These are phyloP conservation scores for Drosophila anomelani DNA, from an alignment of 2,888 invertebrate species.

Conservation along the genomic window DNA sequence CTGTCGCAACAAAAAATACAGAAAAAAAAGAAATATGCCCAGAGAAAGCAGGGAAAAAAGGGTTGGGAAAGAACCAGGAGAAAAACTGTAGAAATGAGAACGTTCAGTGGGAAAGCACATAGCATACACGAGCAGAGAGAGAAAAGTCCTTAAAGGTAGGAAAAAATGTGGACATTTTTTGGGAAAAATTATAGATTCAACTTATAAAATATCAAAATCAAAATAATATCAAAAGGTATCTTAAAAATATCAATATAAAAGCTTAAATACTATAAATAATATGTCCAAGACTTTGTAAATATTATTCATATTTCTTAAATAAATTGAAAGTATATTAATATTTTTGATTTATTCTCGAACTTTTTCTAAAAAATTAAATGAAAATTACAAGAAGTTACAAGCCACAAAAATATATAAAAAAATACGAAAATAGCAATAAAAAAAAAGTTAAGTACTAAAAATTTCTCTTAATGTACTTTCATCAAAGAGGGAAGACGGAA, in stretches of 20 bases:
- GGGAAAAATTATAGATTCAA: neutral
- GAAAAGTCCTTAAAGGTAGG: neutral
- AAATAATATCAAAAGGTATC: neutral
- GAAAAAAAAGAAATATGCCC: constrained; percentile 28
- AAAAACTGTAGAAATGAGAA: constrained; percentile 38
- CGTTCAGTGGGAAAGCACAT: constrained; percentile 42
- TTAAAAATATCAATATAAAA: neutral
- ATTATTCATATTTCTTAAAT: neutral
- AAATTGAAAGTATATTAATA: neutral
- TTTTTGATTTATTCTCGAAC: neutral
- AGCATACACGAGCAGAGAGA: constrained; percentile 14
- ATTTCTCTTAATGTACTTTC: constrained; percentile 2
- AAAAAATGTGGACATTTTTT: too few species aligned
- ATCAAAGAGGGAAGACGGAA: constrained; percentile 23
- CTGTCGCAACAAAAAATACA: constrained; percentile 55
- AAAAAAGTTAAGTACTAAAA: too few species aligned
- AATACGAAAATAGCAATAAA: neutral
- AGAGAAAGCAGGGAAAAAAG: constrained; percentile 45
- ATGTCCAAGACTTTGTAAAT: too few species aligned
- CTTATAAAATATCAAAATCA: neutral
- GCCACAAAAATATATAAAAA: neutral
- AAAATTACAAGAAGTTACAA: neutral
- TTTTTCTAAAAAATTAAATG: neutral
- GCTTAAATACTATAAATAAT: too few species aligned
- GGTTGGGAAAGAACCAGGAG: constrained; percentile 37